Conservation (phyloP, 2,797 vertebrate species). For the Tarsius wallacei region DNA sequence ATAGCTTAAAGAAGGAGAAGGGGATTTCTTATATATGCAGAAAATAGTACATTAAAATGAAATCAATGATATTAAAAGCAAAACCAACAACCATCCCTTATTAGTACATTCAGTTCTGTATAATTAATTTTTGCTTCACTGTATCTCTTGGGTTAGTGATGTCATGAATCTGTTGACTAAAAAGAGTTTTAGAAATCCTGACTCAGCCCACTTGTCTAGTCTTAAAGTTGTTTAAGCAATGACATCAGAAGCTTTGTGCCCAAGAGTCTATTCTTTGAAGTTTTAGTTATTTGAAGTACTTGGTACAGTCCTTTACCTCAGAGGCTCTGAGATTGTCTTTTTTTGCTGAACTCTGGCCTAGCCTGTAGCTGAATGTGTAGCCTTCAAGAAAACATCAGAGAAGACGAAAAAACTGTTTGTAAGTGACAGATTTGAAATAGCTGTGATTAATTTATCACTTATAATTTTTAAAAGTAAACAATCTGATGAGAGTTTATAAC, state of each 20-base stretch:
- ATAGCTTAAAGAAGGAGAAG: background rate
- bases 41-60: background rate
- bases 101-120: background rate
- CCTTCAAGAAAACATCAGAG: background rate
- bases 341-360: background rate
- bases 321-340: background rate
- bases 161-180: background rate
- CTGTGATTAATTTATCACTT: background rate
- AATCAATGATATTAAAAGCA: background rate
- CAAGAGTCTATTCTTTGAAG: background rate
- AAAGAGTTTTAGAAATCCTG: background rate
- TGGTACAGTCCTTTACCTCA: background rate
- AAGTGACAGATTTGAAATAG: background rate
- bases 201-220: background rate
- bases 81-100: background rate
- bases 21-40: background rate
- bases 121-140: background rate
- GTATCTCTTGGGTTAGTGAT: background rate
- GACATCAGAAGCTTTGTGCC: background rate
- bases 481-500: background rate
- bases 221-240: background rate
- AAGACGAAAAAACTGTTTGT: background rate
- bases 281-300: background rate
- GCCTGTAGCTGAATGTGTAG: background rate
- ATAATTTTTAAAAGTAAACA: background rate